Base-by-base conservation (phyloP, 2,113 vertebrate genomes). In the Symphodus melops region DNA sequence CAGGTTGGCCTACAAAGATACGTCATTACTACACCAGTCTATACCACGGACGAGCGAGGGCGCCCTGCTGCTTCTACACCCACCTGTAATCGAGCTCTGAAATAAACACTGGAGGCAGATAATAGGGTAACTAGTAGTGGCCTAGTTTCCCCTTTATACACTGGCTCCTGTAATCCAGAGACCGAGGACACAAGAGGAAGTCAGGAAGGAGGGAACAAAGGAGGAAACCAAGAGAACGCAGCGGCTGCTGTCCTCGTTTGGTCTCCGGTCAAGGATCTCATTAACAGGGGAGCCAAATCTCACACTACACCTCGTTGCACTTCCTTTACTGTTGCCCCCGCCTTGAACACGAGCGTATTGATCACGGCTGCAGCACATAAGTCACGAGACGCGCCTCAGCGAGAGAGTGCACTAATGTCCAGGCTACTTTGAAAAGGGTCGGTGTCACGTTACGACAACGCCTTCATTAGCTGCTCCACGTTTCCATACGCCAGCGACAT, bases 221-320 rank as follows among this genome's bases (percentile, higher is more conserved):
- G 79, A 70, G 39, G 65, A 74, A 57, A 77, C 77, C 69, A 66
- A 65, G 58, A 69, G 57, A 81, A 72, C 75, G 75, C 66, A n/a
- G 17, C 4, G 84, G 82, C 80, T 81, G 69, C 67, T 79, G 90
- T 92, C 93, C 93, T 95, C 91, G 89, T 89, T 87, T 89, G 41
- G 53, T 85, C 75, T 86, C 69, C 85, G 87, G 84, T 92, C 90
- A 94, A 93, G 92, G 89, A 90, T 92, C 88, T 94, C 86, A 94
- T 94, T 94, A 94, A 92, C 86, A 93, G 93, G 91, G 86, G 80
- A 85, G 86, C 61, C 83, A 75, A 83, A 90, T 85, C 87, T 86
- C 86, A 65, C 39, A 62, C 78, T 66, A 37, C 67, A 57, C 64
- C 54, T 59, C 69, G 57, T 56, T 19, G 44, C 66, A 46, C 84